Conservation (phyloP, 2,113 vertebrate species). For the Condylura cristata region DNA sequence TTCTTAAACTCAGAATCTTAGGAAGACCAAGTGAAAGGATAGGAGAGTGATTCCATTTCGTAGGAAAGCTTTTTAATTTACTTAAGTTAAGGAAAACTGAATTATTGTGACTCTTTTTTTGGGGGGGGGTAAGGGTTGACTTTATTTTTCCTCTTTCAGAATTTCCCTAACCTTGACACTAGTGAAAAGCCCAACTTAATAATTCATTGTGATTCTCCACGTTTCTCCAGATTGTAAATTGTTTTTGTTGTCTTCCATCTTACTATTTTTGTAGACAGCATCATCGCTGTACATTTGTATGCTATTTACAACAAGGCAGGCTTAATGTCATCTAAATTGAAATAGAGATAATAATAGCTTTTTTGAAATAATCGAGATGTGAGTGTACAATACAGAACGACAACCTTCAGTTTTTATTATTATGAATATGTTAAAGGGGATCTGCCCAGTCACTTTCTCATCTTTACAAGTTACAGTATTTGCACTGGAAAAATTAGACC, state of each 20-base stretch:
- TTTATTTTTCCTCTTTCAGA: background rate
- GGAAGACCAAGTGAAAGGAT: background rate
- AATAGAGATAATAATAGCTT: constrained; percentile 70
- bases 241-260: background rate
- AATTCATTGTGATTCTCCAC: constrained; percentile 17
- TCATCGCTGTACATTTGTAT: constrained; percentile 21
- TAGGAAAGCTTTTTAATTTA: background rate
- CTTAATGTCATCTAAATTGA: constrained; percentile 63
- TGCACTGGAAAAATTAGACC: constrained; percentile 65
- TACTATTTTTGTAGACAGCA: constrained; percentile 49
- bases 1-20: background rate
- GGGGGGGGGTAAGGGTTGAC: background rate
- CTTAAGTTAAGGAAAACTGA: background rate
- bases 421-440: constrained; percentile 51
- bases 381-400: constrained; percentile 62
- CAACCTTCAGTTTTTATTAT: constrained; percentile 63
- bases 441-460: constrained; percentile 61
- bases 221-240: constrained; percentile 31
- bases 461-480: constrained; percentile 62
- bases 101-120: background rate
- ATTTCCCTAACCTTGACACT: background rate
- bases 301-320: constrained; percentile 58
- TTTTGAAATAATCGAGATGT: constrained; percentile 53
- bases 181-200: constrained; percentile 12
- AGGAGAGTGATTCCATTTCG: background rate